Base-by-base conservation (phyloP, 2,113 vertebrate species). In the Malurus elegans region DNA sequence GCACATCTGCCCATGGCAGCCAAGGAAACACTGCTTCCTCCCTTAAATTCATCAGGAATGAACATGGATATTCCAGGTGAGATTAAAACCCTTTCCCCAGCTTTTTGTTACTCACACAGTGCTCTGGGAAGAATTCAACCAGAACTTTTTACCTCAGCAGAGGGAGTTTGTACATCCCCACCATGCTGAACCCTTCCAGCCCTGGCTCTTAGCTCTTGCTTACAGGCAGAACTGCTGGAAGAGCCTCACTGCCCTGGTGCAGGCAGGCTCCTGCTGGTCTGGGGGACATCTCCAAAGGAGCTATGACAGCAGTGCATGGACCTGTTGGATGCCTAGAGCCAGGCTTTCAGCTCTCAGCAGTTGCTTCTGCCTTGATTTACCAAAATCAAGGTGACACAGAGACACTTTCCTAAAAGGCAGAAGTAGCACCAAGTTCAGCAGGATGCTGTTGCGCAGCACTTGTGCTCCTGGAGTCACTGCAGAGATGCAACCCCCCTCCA, bases 1-100 rank as follows among this genome's bases (percentile, higher is more conserved):
- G 20, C 1, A 14, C 36, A 66, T 44, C 48, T 1, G 7, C 17
- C 28, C 0, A 1, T 4, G 5, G 38, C 26, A 81, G 26, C 14
- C 48, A 32, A 61, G 6, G 7, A 79, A 12, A 9, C 38, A 34
- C 26, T 2, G 0, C 8, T 83, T 24, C 34, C 13, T 29, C 40
- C 26, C 58, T 73, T 65, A 66, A 36, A 66, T 40, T 45, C 9
- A 74, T n/a, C 36, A 20, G 28, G 17, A 89, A 25, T 0, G 1
- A 80, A 74, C 5, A 54, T 0, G 4, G 29, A 57, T 10, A 3
- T 20, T 53, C 9, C 40, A 69, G 17, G n/a, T 79, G 79, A 73
- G 28, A 72, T 42, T 26, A 71, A 86, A 57, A 32, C 17, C 18
- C 60, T 34, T 64, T 32, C 8, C 20, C n/a, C 0, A 1, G 23